These are phyloP conservation scores for Promerops cafer DNA, from an alignment of 2,113 vertebrate genomes.

Conservation along the genomic window DNA sequence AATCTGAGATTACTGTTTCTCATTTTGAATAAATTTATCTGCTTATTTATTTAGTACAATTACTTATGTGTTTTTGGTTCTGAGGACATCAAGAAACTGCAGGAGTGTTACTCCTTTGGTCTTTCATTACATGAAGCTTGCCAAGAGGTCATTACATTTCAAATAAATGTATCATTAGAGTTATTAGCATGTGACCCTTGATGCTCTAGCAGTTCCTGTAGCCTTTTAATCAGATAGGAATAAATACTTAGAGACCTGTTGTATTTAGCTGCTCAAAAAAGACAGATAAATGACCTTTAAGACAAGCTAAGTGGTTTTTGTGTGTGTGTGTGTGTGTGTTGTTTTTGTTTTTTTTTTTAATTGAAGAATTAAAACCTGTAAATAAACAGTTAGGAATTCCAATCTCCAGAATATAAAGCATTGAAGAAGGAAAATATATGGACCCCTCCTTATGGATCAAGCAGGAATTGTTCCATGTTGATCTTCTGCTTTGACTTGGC, in stretches of 20 bases:
- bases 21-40: background rate
- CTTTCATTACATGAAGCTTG: background rate
- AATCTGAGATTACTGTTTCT: background rate
- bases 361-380: background rate
- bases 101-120: background rate
- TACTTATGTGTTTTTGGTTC: background rate
- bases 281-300: background rate
- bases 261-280: background rate
- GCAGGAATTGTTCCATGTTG: background rate
- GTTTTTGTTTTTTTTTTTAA: background rate
- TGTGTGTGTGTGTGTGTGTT: background rate
- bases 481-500: background rate
- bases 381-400: background rate
- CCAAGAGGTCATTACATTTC: background rate
- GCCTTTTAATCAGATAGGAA: background rate
- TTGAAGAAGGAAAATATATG: background rate
- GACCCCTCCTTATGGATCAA: background rate
- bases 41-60: slow-evolving; percentile 20
- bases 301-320: background rate
- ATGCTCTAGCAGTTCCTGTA: background rate
- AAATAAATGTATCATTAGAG: background rate
- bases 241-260: background rate
- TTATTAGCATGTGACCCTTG: background rate
- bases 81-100: background rate
- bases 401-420: background rate